Base-by-base conservation (phyloP, 2,888 invertebrate species). In the Diploptera punctata region DNA sequence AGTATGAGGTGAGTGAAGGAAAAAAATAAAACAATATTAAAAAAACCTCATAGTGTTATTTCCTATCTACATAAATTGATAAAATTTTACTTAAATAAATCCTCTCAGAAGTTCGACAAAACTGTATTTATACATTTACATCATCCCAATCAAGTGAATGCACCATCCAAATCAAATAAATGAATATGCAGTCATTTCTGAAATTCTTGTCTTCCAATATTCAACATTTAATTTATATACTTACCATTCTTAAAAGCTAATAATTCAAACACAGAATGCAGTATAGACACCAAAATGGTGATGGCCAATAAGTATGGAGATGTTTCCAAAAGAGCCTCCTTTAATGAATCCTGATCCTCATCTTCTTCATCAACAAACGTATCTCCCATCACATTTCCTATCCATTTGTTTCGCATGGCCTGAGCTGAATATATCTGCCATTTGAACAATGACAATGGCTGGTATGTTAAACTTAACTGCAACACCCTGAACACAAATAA, bases 381-480 rank as follows among this genome's bases (percentile, higher is more conserved):
- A 70, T 90, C 92, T 0, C 90, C 91, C 76, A 90, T 85, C 75
- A 91, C 83, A 75, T 86, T 88, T 10, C 87, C 85, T 68, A 83
- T 82, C 89, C 96, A 93, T 82, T 94, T 94, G 80, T 92, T 94
- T 77, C 94, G 88, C 94, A 97, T 95, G 43, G 93, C 91, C 82
- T 99, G 99, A 5, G 99, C 97, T 2, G 97, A 94, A 82, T 99
- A 99, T 78, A 99, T 84, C 84, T 99, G 99, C 97, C 98, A 99
- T 82, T 97, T 98, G 83, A 99, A 97, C 78, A 99, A 86, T 71
- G 97, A 95, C 74, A 99, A 84, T 0, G 99, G 99, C 80, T 97
- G 94, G 81, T 89, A 94, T 16, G 92, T 93, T 73, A 96, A 79
- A 75, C 88, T 87, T 19, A 97, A 84, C 47, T 90, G 86, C 43